Evolutionary conservation across 2,113 vertebrate genomes (phyloP).

Genomic region (Stegostoma tigrinum): DNA sequence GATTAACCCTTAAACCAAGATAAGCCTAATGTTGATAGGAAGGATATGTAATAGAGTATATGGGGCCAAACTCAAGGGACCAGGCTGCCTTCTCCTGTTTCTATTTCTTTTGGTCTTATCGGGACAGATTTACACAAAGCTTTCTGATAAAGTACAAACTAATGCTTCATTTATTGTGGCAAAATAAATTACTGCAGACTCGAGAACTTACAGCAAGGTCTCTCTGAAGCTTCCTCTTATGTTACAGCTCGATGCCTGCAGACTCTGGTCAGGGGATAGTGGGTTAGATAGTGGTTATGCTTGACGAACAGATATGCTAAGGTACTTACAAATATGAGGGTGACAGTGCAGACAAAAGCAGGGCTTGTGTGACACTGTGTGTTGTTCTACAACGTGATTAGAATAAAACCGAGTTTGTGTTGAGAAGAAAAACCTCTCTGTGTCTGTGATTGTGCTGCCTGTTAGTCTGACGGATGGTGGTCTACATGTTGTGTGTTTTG

Average conservation of each 20-base stretch:
- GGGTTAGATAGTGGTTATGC: background rate
- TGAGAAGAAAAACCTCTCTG: background rate
- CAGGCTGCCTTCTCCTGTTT: too few relatives aligned
- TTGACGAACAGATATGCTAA: background rate
- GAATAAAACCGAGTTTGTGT: background rate
- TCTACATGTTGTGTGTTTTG: too few relatives aligned
- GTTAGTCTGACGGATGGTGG: background rate
- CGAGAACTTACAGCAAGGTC: background rate
- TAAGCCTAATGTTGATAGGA: background rate
- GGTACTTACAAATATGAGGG: background rate
- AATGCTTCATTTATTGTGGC: background rate
- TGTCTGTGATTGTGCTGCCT: background rate
- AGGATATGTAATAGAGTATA: background rate
- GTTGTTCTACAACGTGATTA: background rate
- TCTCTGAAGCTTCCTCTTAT: background rate
- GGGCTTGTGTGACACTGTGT: background rate
- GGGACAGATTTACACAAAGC: background rate
- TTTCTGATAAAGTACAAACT: background rate
- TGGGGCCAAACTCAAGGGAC: too few relatives aligned
- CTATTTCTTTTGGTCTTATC: too few relatives aligned
- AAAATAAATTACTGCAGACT: background rate
- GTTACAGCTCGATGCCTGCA: background rate
- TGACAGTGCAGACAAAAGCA: background rate
- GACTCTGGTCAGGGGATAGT: background rate
- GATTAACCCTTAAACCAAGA: conserved; percentile 30